Conservation (phyloP, 2,888 invertebrate species). For the Andrena trimmerana region DNA sequence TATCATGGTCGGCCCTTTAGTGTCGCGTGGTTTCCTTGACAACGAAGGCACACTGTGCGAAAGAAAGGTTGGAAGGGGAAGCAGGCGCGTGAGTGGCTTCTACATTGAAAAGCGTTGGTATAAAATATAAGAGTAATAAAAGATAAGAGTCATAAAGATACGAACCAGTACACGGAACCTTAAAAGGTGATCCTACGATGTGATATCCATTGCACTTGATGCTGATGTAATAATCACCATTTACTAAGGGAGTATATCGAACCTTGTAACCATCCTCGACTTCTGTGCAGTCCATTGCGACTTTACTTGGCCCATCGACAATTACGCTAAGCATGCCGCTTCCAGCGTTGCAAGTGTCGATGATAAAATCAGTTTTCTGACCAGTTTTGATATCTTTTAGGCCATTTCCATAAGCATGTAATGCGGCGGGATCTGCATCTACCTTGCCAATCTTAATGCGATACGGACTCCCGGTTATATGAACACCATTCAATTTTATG, state of each 20-base stretch:
- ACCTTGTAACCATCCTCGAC: conserved; percentile 99
- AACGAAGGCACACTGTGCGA: too few species aligned
- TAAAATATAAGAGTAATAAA: neutral
- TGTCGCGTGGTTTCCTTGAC: too few species aligned
- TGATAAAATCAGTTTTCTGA: conserved; percentile 96
- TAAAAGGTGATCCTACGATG: conserved; percentile 98
- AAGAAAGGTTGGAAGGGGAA: too few species aligned
- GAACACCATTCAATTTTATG: conserved; percentile 97
- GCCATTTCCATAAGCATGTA: conserved; percentile 95
- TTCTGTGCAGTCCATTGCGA: conserved; percentile 98
- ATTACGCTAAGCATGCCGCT: conserved; percentile 97
- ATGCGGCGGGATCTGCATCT: conserved; percentile 98
- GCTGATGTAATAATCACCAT: conserved; percentile 98
- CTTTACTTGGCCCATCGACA: conserved; percentile 98
- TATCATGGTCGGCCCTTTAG: too few species aligned
- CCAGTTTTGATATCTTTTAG: conserved; percentile 95
- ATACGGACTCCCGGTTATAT: conserved; percentile 98
- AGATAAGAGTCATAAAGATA: neutral
- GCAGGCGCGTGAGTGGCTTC: too few species aligned
- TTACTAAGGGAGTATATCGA: conserved; percentile 97
- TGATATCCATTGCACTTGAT: conserved; percentile 98
- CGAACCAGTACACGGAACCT: conserved; percentile 92
- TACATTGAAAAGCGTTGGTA: too few species aligned
- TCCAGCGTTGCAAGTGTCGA: conserved; percentile 98
- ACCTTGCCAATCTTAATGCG: conserved; percentile 97